Percentiles rank a stretch among this genome's conserved stretches.
phyloP scores from a whole-genome alignment of 2,888 invertebrate species.

The Lasioglossum malachurum region DNA sequence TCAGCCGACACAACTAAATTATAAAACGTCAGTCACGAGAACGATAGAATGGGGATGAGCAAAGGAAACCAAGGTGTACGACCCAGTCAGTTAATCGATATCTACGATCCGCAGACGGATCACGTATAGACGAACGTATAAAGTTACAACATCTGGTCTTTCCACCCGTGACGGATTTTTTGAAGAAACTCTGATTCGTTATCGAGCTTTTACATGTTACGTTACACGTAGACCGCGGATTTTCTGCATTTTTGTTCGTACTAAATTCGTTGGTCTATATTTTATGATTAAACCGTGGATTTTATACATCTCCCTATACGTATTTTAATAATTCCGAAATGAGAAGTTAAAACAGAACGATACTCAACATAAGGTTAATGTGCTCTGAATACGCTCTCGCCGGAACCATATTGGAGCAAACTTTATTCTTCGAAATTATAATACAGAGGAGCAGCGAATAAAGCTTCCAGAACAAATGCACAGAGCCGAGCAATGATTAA shows the following conservation, averaged over 20 bases:
- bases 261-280: too few relatives aligned
- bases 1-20: constrained; percentile 78
- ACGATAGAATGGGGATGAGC: constrained; percentile 58
- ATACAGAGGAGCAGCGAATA: not conserved
- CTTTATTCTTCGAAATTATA: not conserved
- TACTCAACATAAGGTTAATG: not conserved
- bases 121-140: constrained; percentile 56
- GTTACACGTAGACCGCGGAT: not conserved
- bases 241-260: not conserved
- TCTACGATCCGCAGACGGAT: constrained; percentile 66
- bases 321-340: not conserved
- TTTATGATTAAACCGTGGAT: too few relatives aligned
- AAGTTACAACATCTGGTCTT: constrained; percentile 45
- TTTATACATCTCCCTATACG: not conserved
- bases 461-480: constrained; percentile 35
- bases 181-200: not conserved
- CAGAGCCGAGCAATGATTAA: not conserved
- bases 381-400: too few relatives aligned
- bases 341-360: not conserved
- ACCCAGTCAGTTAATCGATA: constrained; percentile 75
- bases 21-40: constrained; percentile 77
- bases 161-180: not conserved
- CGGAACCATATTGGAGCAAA: not conserved
- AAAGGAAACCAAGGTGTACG: constrained; percentile 51
- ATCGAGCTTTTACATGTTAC: not conserved